Percentiles rank a stretch among this genome's conserved stretches.
Conservation (phyloP, 1,140 invertebrate genomes). For the Hyles euphorbiae region DNA sequence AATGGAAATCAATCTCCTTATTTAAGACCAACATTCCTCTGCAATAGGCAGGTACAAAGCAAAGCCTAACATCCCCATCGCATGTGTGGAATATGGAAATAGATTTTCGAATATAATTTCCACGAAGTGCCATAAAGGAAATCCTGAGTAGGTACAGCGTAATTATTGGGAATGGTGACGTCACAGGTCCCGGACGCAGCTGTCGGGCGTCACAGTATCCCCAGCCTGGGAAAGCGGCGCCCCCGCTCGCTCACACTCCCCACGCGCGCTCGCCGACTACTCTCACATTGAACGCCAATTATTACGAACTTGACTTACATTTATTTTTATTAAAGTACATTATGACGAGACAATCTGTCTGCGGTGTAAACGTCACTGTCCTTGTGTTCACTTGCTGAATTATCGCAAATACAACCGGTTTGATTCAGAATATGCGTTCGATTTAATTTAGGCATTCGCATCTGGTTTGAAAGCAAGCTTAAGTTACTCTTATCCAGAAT, state of each 20-base stretch:
- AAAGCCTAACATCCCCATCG: too few species aligned
- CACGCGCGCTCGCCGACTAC: constrained; percentile 15
- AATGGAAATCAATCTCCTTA: too few species aligned
- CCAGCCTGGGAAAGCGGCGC: constrained; percentile 46
- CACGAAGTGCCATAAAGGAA: constrained; percentile 26
- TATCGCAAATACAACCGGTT: too few species aligned
- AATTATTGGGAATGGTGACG: constrained; percentile 29
- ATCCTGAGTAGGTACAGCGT: constrained; percentile 23
- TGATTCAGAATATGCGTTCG: too few species aligned
- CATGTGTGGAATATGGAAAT: constrained; percentile 7
- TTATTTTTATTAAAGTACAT: constrained; percentile 17
- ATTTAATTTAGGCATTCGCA: too few species aligned
- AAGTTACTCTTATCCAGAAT: too few species aligned
- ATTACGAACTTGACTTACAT: constrained; percentile 40
- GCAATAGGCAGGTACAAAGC: too few species aligned
- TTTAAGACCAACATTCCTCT: too few species aligned
- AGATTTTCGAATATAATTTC: constrained; percentile 11
- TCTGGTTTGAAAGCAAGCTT: too few species aligned
- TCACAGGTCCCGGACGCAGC: constrained; percentile 41
- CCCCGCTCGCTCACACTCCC: constrained; percentile 26
- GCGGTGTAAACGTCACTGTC: too few species aligned
- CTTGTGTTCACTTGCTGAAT: too few species aligned
- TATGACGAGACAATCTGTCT: too few species aligned
- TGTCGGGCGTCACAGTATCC: constrained; percentile 23
- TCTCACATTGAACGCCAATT: constrained; percentile 35